phyloP scores from a whole-genome alignment of 2,797 vertebrate species.

The Knipowitschia caucasica region DNA sequence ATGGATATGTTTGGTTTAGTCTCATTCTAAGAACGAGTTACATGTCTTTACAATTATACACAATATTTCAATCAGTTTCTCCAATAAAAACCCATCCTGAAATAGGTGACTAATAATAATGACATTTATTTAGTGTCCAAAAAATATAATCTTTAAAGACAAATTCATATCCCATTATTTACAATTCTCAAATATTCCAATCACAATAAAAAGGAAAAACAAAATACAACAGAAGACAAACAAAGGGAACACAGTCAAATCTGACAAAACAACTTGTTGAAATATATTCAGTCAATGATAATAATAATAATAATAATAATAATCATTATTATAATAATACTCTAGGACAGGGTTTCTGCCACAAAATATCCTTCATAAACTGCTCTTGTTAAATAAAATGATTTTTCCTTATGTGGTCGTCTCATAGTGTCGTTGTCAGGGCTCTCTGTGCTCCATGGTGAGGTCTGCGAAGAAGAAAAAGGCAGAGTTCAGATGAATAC shows the following conservation, averaged over 20 bases:
- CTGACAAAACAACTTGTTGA: constrained; percentile 57
- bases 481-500: background rate
- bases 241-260: constrained; percentile 56
- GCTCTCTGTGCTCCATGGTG: constrained; percentile 71
- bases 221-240: constrained; percentile 34
- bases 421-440: constrained; percentile 72
- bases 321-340: constrained; percentile 48
- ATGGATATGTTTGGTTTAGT: background rate
- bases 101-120: constrained; percentile 63
- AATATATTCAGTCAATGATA: constrained; percentile 43
- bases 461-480: constrained; percentile 2
- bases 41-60: background rate
- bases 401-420: constrained; percentile 35
- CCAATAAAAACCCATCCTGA: constrained; percentile 32
- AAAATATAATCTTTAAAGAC: constrained; percentile 78
- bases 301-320: constrained; percentile 11
- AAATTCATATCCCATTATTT: constrained; percentile 75
- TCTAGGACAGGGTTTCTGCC: constrained; percentile 46
- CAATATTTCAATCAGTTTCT: background rate
- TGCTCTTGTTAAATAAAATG: constrained; percentile 68
- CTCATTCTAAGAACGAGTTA: background rate
- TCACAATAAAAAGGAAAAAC: constrained; percentile 59
- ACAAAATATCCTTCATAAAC: constrained; percentile 62
- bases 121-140: constrained; percentile 74
- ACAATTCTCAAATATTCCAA: constrained; percentile 65